Evolutionary conservation across 2,888 invertebrate species (phyloP).

Genomic region (Drosophila fungiperda): DNA sequence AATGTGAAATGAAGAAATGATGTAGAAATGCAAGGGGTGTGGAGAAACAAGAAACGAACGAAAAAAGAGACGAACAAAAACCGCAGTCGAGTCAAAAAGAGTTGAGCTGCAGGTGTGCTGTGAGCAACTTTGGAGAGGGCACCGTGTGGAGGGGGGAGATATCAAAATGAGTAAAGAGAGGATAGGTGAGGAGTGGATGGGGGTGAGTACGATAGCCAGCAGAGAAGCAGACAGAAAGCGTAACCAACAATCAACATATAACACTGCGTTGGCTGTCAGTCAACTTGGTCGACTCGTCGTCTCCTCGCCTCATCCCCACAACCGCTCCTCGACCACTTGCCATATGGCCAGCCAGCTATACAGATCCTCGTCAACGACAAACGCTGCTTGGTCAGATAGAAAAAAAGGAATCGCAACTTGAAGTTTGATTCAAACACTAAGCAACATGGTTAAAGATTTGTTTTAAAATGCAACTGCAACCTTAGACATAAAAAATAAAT

Average conservation of each 20-base stretch:
- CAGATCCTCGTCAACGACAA: constrained; percentile 28
- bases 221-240: constrained; percentile 8
- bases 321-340: neutral
- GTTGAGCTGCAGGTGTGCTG: constrained; percentile 44
- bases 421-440: constrained; percentile 29
- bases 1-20: constrained; percentile 63
- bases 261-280: constrained; percentile 62
- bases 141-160: neutral
- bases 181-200: accelerated
- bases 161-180: neutral
- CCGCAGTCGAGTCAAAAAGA: constrained; percentile 43
- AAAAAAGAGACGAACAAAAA: constrained; percentile 17
- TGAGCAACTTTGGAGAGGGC: neutral
- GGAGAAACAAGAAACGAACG: neutral
- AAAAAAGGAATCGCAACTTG: constrained; percentile 34
- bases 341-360: constrained; percentile 41
- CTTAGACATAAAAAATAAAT: neutral
- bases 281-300: constrained; percentile 34
- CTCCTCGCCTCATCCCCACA: neutral
- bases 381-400: constrained; percentile 20
- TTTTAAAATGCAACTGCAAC: neutral
- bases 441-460: neutral
- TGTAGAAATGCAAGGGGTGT: constrained; percentile 44
- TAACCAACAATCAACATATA: constrained; percentile 23
- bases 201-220: neutral